Conservation (phyloP, 2,797 vertebrate species). For the Lutjanus argentimaculatus region DNA sequence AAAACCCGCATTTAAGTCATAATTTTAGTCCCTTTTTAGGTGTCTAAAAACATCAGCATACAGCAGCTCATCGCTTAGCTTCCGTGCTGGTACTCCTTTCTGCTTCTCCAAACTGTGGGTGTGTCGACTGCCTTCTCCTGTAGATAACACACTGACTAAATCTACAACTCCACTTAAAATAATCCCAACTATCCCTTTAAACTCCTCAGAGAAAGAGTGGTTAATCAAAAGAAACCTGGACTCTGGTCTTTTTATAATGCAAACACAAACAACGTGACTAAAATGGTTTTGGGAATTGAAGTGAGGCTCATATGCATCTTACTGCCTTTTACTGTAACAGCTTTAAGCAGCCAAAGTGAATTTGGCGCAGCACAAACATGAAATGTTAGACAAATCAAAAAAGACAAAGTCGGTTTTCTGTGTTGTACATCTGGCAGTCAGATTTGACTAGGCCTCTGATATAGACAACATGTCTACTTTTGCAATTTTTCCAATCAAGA, state of each 20-base stretch:
- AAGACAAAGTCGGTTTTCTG: background rate
- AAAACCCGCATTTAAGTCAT: too few relatives aligned
- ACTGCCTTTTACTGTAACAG: background rate
- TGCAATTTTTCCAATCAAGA: constrained; percentile 30
- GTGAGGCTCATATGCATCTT: background rate
- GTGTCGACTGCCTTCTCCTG: too few relatives aligned
- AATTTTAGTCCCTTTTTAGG: too few relatives aligned
- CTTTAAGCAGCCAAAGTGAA: background rate
- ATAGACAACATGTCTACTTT: constrained; percentile 24
- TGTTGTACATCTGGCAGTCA: constrained; percentile 5
- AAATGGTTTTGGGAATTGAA: background rate
- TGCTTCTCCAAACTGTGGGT: too few relatives aligned
- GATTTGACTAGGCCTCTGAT: constrained; percentile 5
- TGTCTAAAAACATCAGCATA: too few relatives aligned
- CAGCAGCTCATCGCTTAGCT: too few relatives aligned
- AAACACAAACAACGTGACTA: background rate
- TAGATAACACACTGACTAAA: too few relatives aligned
- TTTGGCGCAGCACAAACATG: background rate
- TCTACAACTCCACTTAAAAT: background rate
- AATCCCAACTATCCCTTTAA: background rate
- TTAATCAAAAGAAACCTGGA: background rate
- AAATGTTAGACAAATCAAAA: constrained; percentile 18
- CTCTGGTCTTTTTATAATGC: background rate
- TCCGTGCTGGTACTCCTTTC: too few relatives aligned
- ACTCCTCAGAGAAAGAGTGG: too few relatives aligned